Conservation (phyloP, 2,797 vertebrate genomes). For the Urophycis tenuis region DNA sequence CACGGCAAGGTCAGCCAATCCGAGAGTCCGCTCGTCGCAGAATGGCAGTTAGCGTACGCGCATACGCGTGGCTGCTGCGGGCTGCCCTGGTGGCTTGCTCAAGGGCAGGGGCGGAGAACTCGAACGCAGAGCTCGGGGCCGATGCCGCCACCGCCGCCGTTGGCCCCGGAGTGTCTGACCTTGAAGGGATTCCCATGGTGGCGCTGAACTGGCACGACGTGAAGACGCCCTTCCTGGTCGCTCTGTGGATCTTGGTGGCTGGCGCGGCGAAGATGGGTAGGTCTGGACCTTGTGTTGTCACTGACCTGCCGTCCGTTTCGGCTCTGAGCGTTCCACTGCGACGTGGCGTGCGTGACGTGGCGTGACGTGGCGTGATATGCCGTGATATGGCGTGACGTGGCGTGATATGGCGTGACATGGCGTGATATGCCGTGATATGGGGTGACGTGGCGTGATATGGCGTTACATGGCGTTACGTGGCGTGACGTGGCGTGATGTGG, state of each 20-base stretch:
- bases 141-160: not conserved
- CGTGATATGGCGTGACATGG: too few species aligned
- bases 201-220: conserved; percentile 67
- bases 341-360: not conserved
- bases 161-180: conserved; percentile 4
- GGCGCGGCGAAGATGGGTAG: conserved; percentile 66
- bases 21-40: not conserved
- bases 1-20: not conserved
- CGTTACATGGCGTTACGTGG: too few species aligned
- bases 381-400: too few species aligned
- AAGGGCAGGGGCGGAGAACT: not conserved
- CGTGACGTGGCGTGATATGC: too few species aligned
- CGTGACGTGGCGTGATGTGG: too few species aligned
- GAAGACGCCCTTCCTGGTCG: conserved; percentile 50
- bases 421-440: too few species aligned
- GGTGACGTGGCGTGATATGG: too few species aligned
- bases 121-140: not conserved
- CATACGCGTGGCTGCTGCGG: not conserved
- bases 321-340: too few species aligned
- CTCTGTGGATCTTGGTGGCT: conserved; percentile 66
- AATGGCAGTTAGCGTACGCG: not conserved
- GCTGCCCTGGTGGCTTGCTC: not conserved
- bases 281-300: conserved; percentile 32
- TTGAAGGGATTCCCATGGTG: conserved; percentile 54
- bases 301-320: not conserved